Base-by-base conservation (phyloP, 2,888 invertebrate species). In the Mesorhabditis spiculigera region DNA sequence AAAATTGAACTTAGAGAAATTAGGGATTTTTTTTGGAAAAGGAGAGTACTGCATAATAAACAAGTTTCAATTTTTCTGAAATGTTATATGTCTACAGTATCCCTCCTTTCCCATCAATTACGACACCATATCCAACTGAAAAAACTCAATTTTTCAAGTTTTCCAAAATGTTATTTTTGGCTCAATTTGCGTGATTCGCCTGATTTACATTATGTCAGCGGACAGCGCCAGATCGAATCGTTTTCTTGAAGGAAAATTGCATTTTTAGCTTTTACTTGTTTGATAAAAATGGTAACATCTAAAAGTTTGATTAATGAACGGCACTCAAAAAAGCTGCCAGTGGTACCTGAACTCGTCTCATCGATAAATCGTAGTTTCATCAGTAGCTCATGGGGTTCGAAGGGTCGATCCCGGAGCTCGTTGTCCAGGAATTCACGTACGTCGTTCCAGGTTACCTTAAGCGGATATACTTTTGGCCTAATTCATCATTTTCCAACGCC, bases 321-420 rank as follows among this genome's bases (percentile, higher is more conserved):
- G n/a, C 10, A 10, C n/a, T n/a, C 10, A 58, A n/a, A 58, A 13
- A 13, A n/a, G 8, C 10, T n/a, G 10, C n/a, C 5, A 16, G 10
- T 61, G 45, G 16, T 65, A 77, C 78, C 78, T 66, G 79, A 79
- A 4, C 81, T 80, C 8, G 85, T 86, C 73, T 86, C 86, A 73
- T 86, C 86, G 71, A 86, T 85, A 72, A 82, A 86, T 5, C 86
- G 73, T 67, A 86, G 73, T 69, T 85, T 86, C 82, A 84, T 83
- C 13, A 86, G 73, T 16, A 86, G 71, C 72, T 86, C 85, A 73
- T 84, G 83, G 4, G 86, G 86, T 62, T 83, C 84, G 70, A 85
- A 86, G 3, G 85, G 83, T 43, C 82, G 75, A 70, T 85, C 82
- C 16, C 85, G 78, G 4, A 85, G 73, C 70, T 85, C 85, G 71